Conservation (phyloP, 2,888 invertebrate species). For the Drosophila anomelani region DNA sequence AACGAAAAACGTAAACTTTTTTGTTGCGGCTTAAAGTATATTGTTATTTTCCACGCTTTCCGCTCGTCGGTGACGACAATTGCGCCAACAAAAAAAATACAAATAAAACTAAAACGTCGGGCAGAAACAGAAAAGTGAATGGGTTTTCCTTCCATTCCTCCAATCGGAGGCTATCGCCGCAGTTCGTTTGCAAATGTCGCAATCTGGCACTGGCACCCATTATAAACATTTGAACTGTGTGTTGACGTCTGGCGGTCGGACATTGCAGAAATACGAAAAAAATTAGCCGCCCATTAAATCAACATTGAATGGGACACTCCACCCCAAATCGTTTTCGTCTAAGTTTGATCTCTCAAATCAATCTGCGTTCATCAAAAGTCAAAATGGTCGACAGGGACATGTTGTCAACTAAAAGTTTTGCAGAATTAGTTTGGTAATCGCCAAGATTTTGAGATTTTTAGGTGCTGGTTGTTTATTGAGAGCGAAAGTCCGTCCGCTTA, state of each 20-base stretch:
- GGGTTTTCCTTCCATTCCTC: constrained; percentile 50
- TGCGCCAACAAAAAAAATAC: constrained; percentile 29
- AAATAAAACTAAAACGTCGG: constrained; percentile 4
- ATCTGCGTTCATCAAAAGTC: constrained; percentile 71
- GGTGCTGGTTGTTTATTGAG: background rate
- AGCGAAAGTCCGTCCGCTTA: background rate
- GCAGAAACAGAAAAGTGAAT: constrained; percentile 68
- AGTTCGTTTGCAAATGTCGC: constrained; percentile 71
- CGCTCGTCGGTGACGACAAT: constrained; percentile 50
- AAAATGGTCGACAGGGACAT: constrained; percentile 23
- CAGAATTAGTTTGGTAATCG: constrained; percentile 36
- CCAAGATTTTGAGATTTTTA: constrained; percentile 6
- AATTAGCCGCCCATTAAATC: constrained; percentile 48
- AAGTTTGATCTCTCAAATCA: constrained; percentile 33
- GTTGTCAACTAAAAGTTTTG: constrained; percentile 53
- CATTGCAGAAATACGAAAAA: constrained; percentile 13
- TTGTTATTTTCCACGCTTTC: constrained; percentile 70
- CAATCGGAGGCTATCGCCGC: constrained; percentile 41
- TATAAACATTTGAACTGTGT: constrained; percentile 50
- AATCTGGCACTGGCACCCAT: constrained; percentile 58
- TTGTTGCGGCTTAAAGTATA: constrained; percentile 20
- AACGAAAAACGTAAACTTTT: constrained; percentile 49
- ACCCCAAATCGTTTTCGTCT: constrained; percentile 5
- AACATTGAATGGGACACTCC: constrained; percentile 32
- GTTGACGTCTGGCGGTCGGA: constrained; percentile 45